A percentile compares a stretch with the other conserved stretches of the same genome.
Conservation (phyloP, 2,888 invertebrate genomes). For the Agrotis clavis region DNA sequence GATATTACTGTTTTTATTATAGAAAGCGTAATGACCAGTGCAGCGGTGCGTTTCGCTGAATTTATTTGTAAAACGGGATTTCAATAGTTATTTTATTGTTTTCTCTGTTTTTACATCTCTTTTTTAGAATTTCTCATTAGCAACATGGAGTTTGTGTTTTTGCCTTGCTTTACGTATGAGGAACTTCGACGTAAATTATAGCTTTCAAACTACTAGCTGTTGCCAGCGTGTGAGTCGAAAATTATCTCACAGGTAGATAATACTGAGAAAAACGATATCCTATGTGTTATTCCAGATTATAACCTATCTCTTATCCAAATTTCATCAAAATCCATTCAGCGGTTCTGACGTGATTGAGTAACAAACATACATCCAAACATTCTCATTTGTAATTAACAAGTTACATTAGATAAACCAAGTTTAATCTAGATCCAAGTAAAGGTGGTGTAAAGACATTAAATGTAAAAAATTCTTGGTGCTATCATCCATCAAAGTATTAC, state of each 20-base stretch:
- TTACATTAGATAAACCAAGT: background rate
- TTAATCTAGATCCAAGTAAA: background rate
- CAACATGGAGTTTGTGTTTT: background rate
- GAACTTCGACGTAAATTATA: no score
- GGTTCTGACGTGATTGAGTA: no score
- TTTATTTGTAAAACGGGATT: background rate
- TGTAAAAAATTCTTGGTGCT: background rate
- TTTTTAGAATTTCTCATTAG: background rate
- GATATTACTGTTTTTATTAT: constrained; percentile 17
- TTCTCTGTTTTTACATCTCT: background rate
- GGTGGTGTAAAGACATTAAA: background rate
- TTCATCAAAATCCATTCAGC: no score
- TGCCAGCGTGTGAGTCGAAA: no score
- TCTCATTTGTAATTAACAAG: no score
- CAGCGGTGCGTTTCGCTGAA: background rate
- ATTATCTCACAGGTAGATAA: no score
- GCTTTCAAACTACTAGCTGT: no score
- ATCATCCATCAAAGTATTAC: constrained; percentile 31
- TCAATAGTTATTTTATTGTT: background rate
- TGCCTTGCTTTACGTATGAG: background rate
- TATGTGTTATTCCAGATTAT: no score
- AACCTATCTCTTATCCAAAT: no score
- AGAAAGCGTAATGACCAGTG: background rate
- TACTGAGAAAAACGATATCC: no score
- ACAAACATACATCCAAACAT: no score